These are phyloP conservation scores for Pollenia labialis DNA, from an alignment of 2,888 invertebrate species.

Conservation along the genomic window DNA sequence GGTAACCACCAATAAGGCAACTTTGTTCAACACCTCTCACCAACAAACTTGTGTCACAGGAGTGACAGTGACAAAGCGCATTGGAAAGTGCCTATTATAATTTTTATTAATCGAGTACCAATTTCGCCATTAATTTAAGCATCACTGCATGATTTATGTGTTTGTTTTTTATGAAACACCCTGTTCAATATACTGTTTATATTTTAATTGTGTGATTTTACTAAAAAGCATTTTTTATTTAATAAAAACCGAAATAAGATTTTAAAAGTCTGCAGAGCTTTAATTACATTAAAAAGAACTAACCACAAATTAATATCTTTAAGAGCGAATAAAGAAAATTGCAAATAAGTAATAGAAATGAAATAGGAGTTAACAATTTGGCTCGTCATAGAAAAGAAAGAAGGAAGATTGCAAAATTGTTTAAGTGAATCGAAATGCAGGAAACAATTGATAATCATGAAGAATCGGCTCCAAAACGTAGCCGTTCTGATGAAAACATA, in stretches of 20 bases:
- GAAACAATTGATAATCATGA: constrained; percentile 37
- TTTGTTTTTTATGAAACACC: constrained; percentile 6
- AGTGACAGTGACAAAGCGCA: too few relatives aligned
- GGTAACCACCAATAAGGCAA: too few relatives aligned
- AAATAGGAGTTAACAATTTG: background rate
- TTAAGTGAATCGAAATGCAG: constrained; percentile 48
- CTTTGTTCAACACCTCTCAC: too few relatives aligned
- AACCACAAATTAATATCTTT: too few relatives aligned
- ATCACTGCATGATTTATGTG: background rate
- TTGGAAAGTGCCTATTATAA: too few relatives aligned
- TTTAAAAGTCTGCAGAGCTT: background rate
- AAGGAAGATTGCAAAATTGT: constrained; percentile 10
- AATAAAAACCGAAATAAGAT: constrained; percentile 47
- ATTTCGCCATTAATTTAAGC: background rate
- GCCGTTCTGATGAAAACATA: constrained; percentile 54
- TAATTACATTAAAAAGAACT: background rate
- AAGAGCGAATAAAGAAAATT: background rate
- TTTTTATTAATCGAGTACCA: background rate
- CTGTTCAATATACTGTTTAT: constrained; percentile 44
- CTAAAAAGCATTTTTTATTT: constrained; percentile 31
- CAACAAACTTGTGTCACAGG: too few relatives aligned
- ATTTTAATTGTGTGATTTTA: constrained; percentile 10
- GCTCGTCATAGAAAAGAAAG: background rate
- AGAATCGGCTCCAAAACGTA: constrained; percentile 59
- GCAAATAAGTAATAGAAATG: background rate